Evolutionary conservation across 1,140 invertebrate species (phyloP), one percentile per base, ranked within the genome.

Genomic region (Harpegnathos saltator): DNA sequence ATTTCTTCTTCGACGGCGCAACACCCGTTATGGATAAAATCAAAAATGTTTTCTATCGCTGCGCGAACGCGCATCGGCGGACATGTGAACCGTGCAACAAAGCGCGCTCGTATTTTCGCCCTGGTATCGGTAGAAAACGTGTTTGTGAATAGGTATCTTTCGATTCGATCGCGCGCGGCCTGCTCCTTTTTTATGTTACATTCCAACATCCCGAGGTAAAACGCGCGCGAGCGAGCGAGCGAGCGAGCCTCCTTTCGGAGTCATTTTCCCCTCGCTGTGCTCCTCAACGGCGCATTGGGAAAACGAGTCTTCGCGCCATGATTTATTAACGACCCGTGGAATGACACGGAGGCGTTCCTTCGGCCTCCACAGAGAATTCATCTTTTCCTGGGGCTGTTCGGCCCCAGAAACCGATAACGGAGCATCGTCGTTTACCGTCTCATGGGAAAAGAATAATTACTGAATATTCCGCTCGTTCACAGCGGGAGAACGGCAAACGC

Each of bases 321-420:
- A 85, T 82, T 82, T 82, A 82, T 85, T 54, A 73, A 72, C 38
- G 68, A 19, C 14, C 38, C 44, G 73, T 52, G 22, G 29, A 85
- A 85, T 85, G 83, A 85, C 77, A 82, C n/a, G n/a, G n/a, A 22
- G 78, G 44, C 58, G 58, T 29, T 62, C 15, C 78, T 82, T 62
- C 56, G 56, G 73, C 44, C 68, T 62, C 56, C 78, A 44, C 69
- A 44, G 69, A 82, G 71, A 19, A 82, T 82, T 48, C 58, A 82
- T 74, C 71, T 82, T 82, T 82, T 62, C 58, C 17, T 58, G 26
- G 19, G 19, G 56, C 44, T 38, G 29, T 22, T 54, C 24, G 71
- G 58, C n/a, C n/a, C n/a, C n/a, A n/a, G 74, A 82, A 74, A 74
- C 78, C 69, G 78, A 82, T 82, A 82, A 74, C 58, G 29, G 71